phyloP scores from a whole-genome alignment of 92 coral and sea anemone species.

The Nematostella vectensis region DNA sequence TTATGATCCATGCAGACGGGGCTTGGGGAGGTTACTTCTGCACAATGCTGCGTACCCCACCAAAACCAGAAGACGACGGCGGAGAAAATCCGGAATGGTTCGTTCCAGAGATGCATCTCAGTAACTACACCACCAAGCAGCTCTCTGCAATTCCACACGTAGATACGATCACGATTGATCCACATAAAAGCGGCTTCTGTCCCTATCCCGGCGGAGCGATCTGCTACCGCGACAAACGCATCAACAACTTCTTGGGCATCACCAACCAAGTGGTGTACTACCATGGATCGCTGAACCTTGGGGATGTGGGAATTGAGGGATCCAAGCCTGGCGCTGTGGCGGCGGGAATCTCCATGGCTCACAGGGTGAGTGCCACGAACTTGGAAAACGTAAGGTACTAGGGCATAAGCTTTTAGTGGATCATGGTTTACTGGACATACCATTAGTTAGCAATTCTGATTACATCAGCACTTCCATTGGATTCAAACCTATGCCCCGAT shows the following conservation, averaged over 20 bases:
- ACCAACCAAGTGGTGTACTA: conserved; percentile 47
- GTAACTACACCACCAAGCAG: conserved; percentile 37
- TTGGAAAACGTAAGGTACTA: too few species aligned
- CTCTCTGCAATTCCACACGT: conserved; percentile 40
- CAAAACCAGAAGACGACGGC: background rate
- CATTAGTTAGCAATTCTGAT: too few species aligned
- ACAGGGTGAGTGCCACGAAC: conserved; percentile 78
- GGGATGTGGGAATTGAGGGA: conserved; percentile 66
- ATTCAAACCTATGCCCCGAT: too few species aligned
- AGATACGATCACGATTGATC: conserved; percentile 79
- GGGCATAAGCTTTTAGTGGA: too few species aligned
- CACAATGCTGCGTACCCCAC: conserved; percentile 54
- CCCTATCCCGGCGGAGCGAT: conserved; percentile 86
- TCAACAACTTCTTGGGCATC: conserved; percentile 55
- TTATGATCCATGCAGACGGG: conserved; percentile 68
- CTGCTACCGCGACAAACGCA: conserved; percentile 59
- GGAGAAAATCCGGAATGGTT: conserved; percentile 21
- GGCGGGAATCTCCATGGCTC: conserved; percentile 71
- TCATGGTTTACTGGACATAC: too few species aligned
- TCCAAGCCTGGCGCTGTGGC: conserved; percentile 96
- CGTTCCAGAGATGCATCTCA: conserved; percentile 55
- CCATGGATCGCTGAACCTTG: conserved; percentile 49
- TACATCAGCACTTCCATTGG: too few species aligned
- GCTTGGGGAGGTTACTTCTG: conserved; percentile 96
- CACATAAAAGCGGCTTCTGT: conserved; percentile 78